Base-by-base conservation (phyloP, 1,140 invertebrate species). In the Drosophila varians region DNA sequence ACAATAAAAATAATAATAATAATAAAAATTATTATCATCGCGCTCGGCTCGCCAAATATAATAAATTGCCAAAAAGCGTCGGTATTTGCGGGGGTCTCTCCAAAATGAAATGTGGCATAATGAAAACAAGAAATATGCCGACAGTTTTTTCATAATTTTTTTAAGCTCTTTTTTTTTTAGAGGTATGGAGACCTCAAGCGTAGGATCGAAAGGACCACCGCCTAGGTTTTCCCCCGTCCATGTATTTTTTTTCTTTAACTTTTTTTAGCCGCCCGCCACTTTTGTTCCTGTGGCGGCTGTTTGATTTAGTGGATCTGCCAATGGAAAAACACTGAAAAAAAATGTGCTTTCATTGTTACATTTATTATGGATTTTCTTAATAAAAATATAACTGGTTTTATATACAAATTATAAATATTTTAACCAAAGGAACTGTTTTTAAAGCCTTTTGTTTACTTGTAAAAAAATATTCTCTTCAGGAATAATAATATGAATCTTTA, bases 291-390 rank as follows among this genome's bases (percentile, higher is more conserved):
- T 64, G 79, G 71, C 71, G 65, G 71, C 61, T 76, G 61, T 60
- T 73, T 84, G 80, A 86, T 84, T 86, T 86, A 84, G 60, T 71
- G 74, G 53, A 38, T 36, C 28, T 65, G 58, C 45, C 58, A 42
- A 23, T 16, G 52, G 25, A 26, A 9, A 16, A 16, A 47, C 60
- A 64, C 54, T n/a, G 60, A 0, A 11, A 14, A 26, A 42, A 21
- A 58, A 57, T n/a, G n/a, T n/a, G n/a, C n/a, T n/a, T n/a, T n/a
- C n/a, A n/a, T n/a, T n/a, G n/a, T n/a, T n/a, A n/a, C n/a, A n/a
- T n/a, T n/a, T n/a, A n/a, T n/a, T n/a, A n/a, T n/a, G n/a, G n/a
- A n/a, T n/a, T n/a, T n/a, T n/a, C n/a, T n/a, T n/a, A n/a, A n/a
- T n/a, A n/a, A n/a, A n/a, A n/a, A n/a, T n/a, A n/a, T n/a, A n/a